Base-by-base conservation (phyloP, 2,113 vertebrate species). In the Halcyon senegalensis region DNA sequence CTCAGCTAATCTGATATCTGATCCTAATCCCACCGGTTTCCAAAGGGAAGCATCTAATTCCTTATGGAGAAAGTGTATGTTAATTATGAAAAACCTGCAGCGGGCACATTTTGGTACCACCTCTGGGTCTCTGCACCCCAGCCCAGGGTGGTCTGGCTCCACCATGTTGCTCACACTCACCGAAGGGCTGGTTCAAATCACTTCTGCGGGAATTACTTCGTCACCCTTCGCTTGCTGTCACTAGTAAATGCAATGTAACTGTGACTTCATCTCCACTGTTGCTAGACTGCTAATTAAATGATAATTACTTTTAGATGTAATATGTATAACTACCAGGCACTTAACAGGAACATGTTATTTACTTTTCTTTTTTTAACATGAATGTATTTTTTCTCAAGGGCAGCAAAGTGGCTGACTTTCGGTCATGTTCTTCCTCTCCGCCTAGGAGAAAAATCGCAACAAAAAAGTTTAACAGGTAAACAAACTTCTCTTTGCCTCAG, bases 261-360 rank as follows among this genome's bases (percentile, higher is more conserved):
- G 24, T 37, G 75, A 90, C 68, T 93, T 76, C 41, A 56, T 63
- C 84, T 82, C 72, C 78, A 74, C 67, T 84, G 60, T 30, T 78
- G 76, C 77, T 25, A 80, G 89, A 79, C 95, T 96, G 93, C 90
- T 96, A 95, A 97, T 94, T 94, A 93, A 82, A 77, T 85, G 64
- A 74, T 97, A 97, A 97, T 96, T 93, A 94, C 94, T 85, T 23
- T 30, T 80, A 85, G 93, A 92, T 69, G 59, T 78, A 95, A 93
- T 76, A 84, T 28, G 78, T 95, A 64, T 91, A 96, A 97, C 90
- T 89, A 96, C 78, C 85, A 88, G 89, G 77, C 60, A 95, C 82
- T 93, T 95, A 69, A 74, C 44, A 86, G 80, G 70, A 95, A 92
- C 5, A 30, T n/a, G 81, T 41, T 92, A 93, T 95, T 85, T 85